Percentiles rank a stretch among this genome's conserved stretches.
phyloP scores from a whole-genome alignment of 2,797 vertebrate genomes.

The Xenopus petersii region DNA sequence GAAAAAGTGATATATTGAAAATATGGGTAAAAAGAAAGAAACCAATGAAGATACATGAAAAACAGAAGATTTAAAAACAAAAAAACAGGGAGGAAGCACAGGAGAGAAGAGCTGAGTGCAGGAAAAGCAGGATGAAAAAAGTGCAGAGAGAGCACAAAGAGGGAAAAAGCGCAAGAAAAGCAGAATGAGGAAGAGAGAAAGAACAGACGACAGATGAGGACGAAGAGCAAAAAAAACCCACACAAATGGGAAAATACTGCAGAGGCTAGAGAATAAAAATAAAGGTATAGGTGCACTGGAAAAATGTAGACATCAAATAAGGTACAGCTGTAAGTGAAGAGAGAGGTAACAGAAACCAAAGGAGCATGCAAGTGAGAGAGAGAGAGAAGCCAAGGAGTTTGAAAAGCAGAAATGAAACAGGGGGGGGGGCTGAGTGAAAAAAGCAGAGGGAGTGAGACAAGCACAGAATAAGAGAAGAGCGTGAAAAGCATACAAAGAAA shows the following conservation, averaged over 20 bases:
- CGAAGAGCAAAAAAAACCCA: background rate
- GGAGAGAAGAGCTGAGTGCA: slow-evolving; percentile 42
- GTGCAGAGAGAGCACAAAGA: slow-evolving; percentile 45
- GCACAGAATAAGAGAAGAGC: slow-evolving; percentile 11
- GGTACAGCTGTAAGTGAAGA: slow-evolving; percentile 4
- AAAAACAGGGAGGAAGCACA: background rate
- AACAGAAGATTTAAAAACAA: too few relatives aligned
- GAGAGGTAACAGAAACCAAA: slow-evolving; percentile 9
- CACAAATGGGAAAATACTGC: background rate
- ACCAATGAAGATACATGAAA: too few relatives aligned
- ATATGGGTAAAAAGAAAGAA: background rate
- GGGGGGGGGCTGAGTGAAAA: background rate
- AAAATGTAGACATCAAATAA: slow-evolving; percentile 26
- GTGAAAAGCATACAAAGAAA: slow-evolving; percentile 9
- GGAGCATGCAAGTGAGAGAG: slow-evolving; percentile 4
- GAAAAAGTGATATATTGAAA: background rate
- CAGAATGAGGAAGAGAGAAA: slow-evolving; percentile 14
- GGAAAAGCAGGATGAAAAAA: slow-evolving; percentile 39
- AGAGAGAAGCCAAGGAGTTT: slow-evolving; percentile 20
- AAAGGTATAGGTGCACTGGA: too few relatives aligned
- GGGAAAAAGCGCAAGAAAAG: slow-evolving; percentile 46
- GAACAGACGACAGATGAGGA: slow-evolving; percentile 2
- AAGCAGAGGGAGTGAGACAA: slow-evolving; percentile 19
- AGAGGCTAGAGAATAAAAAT: slow-evolving; percentile 9
- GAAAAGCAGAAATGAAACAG: slow-evolving; percentile 20